A percentile compares a stretch with the other conserved stretches of the same genome.
Evolutionary conservation across 2,797 vertebrate genomes (phyloP).

Genomic region (Ctenosaura bakeri): DNA sequence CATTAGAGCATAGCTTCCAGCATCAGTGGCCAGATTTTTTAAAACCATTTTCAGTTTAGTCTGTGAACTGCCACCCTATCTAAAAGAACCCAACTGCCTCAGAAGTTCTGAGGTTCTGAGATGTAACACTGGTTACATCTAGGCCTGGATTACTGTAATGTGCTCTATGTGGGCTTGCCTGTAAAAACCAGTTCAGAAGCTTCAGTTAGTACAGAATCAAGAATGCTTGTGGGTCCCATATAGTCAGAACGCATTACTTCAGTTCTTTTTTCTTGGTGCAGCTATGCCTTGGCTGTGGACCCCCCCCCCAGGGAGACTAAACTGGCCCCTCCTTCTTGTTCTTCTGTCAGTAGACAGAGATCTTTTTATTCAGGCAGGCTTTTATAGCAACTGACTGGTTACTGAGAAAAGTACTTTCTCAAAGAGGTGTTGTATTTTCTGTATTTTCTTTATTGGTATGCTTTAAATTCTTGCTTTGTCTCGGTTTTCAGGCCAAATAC

Average conservation of each 20-base stretch:
- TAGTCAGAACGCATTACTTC: too few species aligned
- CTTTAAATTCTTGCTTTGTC: too few species aligned
- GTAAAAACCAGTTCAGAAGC: background rate
- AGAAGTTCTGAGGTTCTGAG: too few species aligned
- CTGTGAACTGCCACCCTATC: background rate
- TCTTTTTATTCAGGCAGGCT: too few species aligned
- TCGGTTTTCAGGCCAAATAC: too few species aligned
- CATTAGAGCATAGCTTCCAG: background rate
- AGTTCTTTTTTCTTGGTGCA: background rate
- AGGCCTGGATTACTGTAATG: background rate
- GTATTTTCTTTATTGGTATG: too few species aligned
- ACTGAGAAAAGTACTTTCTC: background rate
- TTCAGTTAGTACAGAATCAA: background rate
- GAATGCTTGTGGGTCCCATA: background rate
- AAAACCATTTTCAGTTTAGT: background rate
- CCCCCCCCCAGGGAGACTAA: background rate
- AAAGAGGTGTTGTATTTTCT: background rate
- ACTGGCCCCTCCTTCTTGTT: too few species aligned
- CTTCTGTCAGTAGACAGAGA: too few species aligned
- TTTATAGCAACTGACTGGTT: background rate
- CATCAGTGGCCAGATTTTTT: background rate
- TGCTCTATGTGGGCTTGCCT: background rate
- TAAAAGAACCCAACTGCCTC: background rate
- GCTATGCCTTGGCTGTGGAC: background rate
- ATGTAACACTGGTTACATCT: background rate